Evolutionary conservation across 1,140 invertebrate species (phyloP), one percentile per base, ranked within the genome.

Genomic region (Aradophagus sp.): DNA sequence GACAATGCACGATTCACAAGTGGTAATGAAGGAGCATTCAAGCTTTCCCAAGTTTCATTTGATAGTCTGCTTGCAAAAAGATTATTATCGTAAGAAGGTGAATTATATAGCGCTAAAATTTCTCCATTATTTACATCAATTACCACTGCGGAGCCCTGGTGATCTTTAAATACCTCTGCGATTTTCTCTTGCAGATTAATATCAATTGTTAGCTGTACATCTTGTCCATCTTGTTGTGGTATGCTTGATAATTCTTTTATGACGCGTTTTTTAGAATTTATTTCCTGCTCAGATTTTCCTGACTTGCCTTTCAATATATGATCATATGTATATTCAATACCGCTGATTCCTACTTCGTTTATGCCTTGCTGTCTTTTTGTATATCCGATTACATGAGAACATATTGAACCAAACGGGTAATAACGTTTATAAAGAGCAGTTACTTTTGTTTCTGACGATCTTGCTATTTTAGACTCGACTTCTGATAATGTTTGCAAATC

Each of bases 151-250:
- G 31, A 35, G 45, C 45, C 45, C 15, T 35, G 32, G 45, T 23
- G 32, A 36, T 50, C 45, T 50, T 50, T 50, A 50, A 50, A 50
- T 50, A 36, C 45, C 19, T 50, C 44, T 47, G 31, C 44, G 29
- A 10, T 47, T 47, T 47, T 47, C 44, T 47, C 44, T 47, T 47
- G 44, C 44, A 47, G 44, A 47, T 47, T 47, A 47, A 47, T 47
- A 47, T 47, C 44, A 34, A 47, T 47, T 47, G 44, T 47, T 10
- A 47, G 44, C 8, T 47, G 44, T 47, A 47, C 44, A 47, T 47
- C 44, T 47, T 47, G 44, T 47, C 44, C 44, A 6, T 47, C 44
- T 47, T 47, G 44, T 47, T 47, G 44, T 47, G 44, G 44, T 47
- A 47, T 47, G 27, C 44, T 47, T 47, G 44, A 47, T 47, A 47